Percentiles rank a stretch among this genome's conserved stretches.
Evolutionary conservation across 2,113 vertebrate genomes (phyloP).

Genomic region (Carassius carassius): DNA sequence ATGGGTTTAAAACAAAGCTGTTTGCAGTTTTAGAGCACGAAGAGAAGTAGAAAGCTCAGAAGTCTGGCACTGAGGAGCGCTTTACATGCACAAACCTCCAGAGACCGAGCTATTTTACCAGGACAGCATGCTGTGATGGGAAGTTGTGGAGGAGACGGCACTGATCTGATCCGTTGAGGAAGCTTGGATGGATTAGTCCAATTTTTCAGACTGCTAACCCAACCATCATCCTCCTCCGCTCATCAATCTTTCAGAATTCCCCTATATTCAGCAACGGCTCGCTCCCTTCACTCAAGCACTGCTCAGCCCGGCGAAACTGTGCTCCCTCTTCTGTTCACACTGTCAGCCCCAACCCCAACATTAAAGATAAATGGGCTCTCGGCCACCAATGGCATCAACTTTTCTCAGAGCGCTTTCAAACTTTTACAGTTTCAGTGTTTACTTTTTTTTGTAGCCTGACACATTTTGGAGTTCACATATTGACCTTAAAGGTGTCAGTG

Average conservation of each 20-base stretch:
- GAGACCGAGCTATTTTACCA: slow-evolving; percentile 49
- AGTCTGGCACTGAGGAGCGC: slow-evolving; percentile 32
- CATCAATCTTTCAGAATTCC: slow-evolving; percentile 80
- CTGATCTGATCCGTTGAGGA: slow-evolving; percentile 58
- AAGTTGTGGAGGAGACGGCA: slow-evolving; percentile 45
- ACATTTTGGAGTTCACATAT: not conserved
- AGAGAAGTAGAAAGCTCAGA: slow-evolving; percentile 53
- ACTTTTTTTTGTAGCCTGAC: not conserved
- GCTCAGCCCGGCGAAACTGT: slow-evolving; percentile 25
- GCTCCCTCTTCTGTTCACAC: slow-evolving; percentile 45
- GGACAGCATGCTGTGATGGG: slow-evolving; percentile 51
- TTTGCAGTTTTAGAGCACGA: slow-evolving; percentile 54
- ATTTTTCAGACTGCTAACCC: slow-evolving; percentile 72
- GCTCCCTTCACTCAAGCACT: slow-evolving; percentile 50
- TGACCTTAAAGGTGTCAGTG: not conserved
- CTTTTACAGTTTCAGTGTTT: slow-evolving; percentile 46
- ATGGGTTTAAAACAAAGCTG: slow-evolving; percentile 57
- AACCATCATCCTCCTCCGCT: slow-evolving; percentile 67
- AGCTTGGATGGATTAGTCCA: slow-evolving; percentile 71
- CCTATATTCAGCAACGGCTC: slow-evolving; percentile 69
- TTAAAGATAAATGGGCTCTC: slow-evolving; percentile 27
- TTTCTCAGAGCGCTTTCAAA: slow-evolving; percentile 19
- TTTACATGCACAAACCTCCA: slow-evolving; percentile 31
- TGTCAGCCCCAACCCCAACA: not conserved
- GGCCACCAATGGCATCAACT: slow-evolving; percentile 27